Evolutionary conservation across 2,113 vertebrate genomes (phyloP).

Genomic region (Callopanchax toddi): DNA sequence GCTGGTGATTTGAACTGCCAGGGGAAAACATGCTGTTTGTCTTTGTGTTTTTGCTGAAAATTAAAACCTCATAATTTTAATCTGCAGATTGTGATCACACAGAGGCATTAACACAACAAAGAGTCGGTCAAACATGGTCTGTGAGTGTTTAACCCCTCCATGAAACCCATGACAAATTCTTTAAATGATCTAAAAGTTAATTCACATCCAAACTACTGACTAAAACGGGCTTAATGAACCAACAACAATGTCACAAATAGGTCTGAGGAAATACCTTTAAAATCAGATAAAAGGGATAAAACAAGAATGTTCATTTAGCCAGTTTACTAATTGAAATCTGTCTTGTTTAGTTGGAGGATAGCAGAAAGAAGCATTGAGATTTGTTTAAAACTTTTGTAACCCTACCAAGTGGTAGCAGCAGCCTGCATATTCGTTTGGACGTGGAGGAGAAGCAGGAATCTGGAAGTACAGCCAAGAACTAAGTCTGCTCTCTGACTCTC

Average conservation of each 20-base stretch:
- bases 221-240: constrained; percentile 2
- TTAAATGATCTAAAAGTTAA: constrained; percentile 6
- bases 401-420: constrained; percentile 11
- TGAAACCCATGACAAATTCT: too few species aligned
- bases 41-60: too few species aligned
- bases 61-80: too few species aligned
- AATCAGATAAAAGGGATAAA: background rate
- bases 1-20: too few species aligned
- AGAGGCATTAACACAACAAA: too few species aligned
- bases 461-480: constrained; percentile 4
- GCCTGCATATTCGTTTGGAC: background rate
- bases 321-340: background rate
- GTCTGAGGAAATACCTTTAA: too few species aligned
- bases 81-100: too few species aligned
- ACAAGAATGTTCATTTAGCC: too few species aligned
- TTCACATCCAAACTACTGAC: background rate
- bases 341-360: background rate
- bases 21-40: too few species aligned
- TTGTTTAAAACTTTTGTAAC: background rate
- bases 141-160: too few species aligned
- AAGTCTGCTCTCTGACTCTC: background rate
- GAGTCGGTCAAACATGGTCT: background rate
- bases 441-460: constrained; percentile 7
- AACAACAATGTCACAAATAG: background rate
- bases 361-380: background rate